These are phyloP conservation scores for Trichopoda pennipes DNA, from an alignment of 2,888 invertebrate genomes.

Conservation along the genomic window DNA sequence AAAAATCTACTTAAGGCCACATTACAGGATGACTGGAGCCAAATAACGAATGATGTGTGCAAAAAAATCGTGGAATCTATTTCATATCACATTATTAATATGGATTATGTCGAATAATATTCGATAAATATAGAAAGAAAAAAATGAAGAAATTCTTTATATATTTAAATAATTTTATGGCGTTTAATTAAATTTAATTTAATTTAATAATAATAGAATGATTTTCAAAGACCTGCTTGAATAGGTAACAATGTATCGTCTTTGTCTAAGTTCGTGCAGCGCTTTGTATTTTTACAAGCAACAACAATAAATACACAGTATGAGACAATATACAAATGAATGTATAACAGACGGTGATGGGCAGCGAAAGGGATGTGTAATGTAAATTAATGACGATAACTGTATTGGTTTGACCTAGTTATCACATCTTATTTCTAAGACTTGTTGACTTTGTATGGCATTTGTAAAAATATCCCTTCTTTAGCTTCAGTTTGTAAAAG, in stretches of 20 bases:
- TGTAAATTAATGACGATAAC: conserved; percentile 27
- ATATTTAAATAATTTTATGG: too few species aligned
- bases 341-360: too few species aligned
- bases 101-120: too few species aligned
- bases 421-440: conserved; percentile 19
- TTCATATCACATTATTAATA: too few species aligned
- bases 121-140: too few species aligned
- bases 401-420: conserved; percentile 19
- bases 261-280: conserved; percentile 28
- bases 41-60: too few species aligned
- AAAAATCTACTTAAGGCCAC: too few species aligned
- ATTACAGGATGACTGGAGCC: too few species aligned
- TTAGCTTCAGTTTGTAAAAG: background rate
- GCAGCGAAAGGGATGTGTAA: background rate
- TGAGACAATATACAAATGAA: background rate
- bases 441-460: conserved; percentile 4
- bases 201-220: conserved; percentile 1
- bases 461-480: conserved; percentile 16
- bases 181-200: too few species aligned
- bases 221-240: conserved; percentile 3
- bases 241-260: conserved; percentile 12
- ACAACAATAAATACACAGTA: background rate
- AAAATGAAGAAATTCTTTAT: too few species aligned
- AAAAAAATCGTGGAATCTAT: too few species aligned
- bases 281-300: background rate